Percentiles rank a stretch among this genome's conserved stretches.
phyloP scores from a whole-genome alignment of 2,113 vertebrate species.

The Limanda limanda region DNA sequence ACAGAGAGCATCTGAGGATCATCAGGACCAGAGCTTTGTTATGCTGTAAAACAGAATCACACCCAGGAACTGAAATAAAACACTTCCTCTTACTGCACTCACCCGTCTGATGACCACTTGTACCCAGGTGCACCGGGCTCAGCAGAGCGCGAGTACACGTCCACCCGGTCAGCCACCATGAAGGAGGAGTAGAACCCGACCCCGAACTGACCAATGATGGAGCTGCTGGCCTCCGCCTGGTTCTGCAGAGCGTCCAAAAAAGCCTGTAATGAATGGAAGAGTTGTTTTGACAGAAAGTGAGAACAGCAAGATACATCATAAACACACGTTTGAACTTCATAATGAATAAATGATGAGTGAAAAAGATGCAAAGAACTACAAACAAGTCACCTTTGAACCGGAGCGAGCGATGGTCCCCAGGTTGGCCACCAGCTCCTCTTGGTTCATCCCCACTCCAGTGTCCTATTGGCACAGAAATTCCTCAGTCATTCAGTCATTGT shows the following conservation, averaged over 20 bases:
- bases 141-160: slow-evolving; percentile 89
- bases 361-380: not conserved
- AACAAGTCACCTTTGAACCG: slow-evolving; percentile 90
- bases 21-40: not conserved
- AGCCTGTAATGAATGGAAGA: slow-evolving; percentile 76
- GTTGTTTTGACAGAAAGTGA: not conserved
- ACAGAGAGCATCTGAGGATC: not conserved
- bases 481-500: not conserved
- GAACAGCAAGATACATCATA: not conserved
- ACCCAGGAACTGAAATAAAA: not conserved
- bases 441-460: slow-evolving; percentile 94
- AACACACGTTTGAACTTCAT: not conserved
- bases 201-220: slow-evolving; percentile 97
- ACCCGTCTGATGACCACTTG: slow-evolving; percentile 97
- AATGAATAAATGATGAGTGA: not conserved
- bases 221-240: slow-evolving; percentile 90
- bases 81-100: slow-evolving; percentile 2
- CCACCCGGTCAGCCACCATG: slow-evolving; percentile 94
- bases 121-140: slow-evolving; percentile 82
- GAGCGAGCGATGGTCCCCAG: slow-evolving; percentile 95
- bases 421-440: slow-evolving; percentile 92
- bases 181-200: slow-evolving; percentile 99
- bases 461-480: slow-evolving; percentile 81
- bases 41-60: not conserved
- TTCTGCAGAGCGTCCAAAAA: slow-evolving; percentile 92